Conservation (phyloP, 2,888 invertebrate genomes). For the Bibio marci region DNA sequence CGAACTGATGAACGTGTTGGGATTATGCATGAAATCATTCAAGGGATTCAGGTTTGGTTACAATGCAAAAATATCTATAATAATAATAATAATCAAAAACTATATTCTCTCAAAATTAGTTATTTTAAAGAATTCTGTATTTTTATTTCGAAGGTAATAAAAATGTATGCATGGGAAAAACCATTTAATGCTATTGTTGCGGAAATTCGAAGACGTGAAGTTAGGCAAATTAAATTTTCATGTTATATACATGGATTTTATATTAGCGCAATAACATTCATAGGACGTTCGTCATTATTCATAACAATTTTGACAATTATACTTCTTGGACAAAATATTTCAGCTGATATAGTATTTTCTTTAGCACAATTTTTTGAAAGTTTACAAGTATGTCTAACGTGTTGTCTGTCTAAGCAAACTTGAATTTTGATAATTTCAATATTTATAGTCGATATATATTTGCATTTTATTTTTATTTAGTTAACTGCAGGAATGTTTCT, state of each 20-base stretch:
- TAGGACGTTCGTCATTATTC: conserved; percentile 68
- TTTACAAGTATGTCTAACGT: conserved; percentile 38
- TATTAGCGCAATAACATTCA: conserved; percentile 49
- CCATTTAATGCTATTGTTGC: conserved; percentile 62
- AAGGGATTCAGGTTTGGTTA: conserved; percentile 67
- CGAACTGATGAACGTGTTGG: conserved; percentile 57
- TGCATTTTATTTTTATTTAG: conserved; percentile 15
- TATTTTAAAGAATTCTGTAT: neutral
- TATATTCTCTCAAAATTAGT: too few species aligned
- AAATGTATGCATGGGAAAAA: conserved; percentile 87
- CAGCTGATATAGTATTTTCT: conserved; percentile 53
- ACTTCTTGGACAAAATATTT: conserved; percentile 43
- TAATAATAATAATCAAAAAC: too few species aligned
- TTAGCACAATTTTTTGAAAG: conserved; percentile 63
- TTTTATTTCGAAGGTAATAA: conserved; percentile 43
- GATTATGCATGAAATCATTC: conserved; percentile 57
- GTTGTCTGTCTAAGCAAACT: too few species aligned
- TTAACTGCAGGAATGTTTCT: conserved; percentile 40
- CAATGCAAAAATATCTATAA: conserved; percentile 38
- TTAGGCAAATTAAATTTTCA: conserved; percentile 19
- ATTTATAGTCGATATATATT: too few species aligned
- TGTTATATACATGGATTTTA: conserved; percentile 22
- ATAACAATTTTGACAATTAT: conserved; percentile 64
- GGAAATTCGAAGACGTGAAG: conserved; percentile 43
- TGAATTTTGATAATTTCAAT: too few species aligned